Evolutionary conservation across 2,113 vertebrate genomes (phyloP), one percentile per base, ranked within the genome.

Genomic region (Halichoerus grypus): DNA sequence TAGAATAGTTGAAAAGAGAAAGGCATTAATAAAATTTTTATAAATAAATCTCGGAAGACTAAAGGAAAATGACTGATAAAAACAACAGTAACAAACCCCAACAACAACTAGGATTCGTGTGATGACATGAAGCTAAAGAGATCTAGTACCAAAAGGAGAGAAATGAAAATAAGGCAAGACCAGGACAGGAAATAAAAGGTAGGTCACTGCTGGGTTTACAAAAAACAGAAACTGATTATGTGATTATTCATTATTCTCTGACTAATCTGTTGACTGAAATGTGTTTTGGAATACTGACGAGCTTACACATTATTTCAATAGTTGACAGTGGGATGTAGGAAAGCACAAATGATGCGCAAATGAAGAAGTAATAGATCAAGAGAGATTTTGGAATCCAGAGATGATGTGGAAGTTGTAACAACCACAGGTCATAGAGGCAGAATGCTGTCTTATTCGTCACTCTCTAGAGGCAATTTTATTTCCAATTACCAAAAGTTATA

Each of bases 201-300:
- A 79, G 61, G 6, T 51, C 7, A 7, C 15, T n/a, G 4, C 21
- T 82, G 21, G 42, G 10, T 72, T 97, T 88, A 65, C 8, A 92
- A 72, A 82, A 82, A 88, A 72, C 55, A 91, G 24, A 67, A 76
- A 51, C 28, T 57, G n/a, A 81, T 89, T 85, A 57, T 53, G 59
- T 92, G 46, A 72, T 57, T 88, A 49, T 80, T 94, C n/a, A 93
- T 88, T 81, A 92, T 85, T 11, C 11, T 94, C 10, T 92, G 28
- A 71, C 57, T 82, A 89, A 91, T 89, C 42, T 76, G 10, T 18
- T 65, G 31, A 26, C 24, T 63, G 4, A 74, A 36, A 1, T 63
- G 9, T 28, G 19, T 57, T 86, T 80, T 92, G 22, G 12, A 57
- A 81, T 77, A 77, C 19, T 71, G 36, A 94, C 0, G 3, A 92